Base-by-base conservation (phyloP, 2,888 invertebrate species). In the Zaprionus bogoriensis region DNA sequence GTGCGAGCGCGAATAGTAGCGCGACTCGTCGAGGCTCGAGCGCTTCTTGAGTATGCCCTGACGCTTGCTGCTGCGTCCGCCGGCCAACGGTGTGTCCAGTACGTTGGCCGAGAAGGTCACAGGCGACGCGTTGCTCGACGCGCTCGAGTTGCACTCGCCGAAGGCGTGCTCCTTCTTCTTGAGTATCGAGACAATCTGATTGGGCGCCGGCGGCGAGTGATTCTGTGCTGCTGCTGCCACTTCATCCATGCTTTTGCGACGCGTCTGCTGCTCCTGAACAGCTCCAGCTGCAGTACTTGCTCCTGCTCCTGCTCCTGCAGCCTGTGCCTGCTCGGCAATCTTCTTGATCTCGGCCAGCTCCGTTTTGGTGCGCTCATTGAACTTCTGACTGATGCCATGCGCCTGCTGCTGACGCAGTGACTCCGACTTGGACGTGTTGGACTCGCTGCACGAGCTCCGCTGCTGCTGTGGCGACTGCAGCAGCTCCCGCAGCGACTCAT, bases 41-140 rank as follows among this genome's bases (percentile, higher is more conserved):
- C 96, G 94, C 91, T 96, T 96, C 90, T 96, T 96, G 69, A 96
- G 92, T 87, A 96, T 96, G 42, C 96, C 96, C 89, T 95, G 95
- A 53, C 94, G 93, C 72, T 94, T 87, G 57, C 93, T 92, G 25
- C 78, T 92, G 25, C 78, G 66, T 1, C 67, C 54, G 1, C 59
- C 67, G 1, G 80, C 60, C 20, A 80, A 27, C 4, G 93, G 92
- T 12, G 93, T 93, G 84, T 96, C 95, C 45, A 95, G 91, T 54
- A 95, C 95, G 85, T 92, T 95, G 1, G 95, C 95, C 5, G 95
- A 95, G 91, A 95, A 95, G n/a, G 95, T 96, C 3, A 96, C 95
- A 7, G 95, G 95, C 20, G 95, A 94, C 20, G 92, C 92, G 78
- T 93, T 92, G 86, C 92, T 93, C 2, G 92, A 91, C 55, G 92